phyloP scores from a whole-genome alignment of 2,797 vertebrate genomes.

The Centroberyx gerrardi region DNA sequence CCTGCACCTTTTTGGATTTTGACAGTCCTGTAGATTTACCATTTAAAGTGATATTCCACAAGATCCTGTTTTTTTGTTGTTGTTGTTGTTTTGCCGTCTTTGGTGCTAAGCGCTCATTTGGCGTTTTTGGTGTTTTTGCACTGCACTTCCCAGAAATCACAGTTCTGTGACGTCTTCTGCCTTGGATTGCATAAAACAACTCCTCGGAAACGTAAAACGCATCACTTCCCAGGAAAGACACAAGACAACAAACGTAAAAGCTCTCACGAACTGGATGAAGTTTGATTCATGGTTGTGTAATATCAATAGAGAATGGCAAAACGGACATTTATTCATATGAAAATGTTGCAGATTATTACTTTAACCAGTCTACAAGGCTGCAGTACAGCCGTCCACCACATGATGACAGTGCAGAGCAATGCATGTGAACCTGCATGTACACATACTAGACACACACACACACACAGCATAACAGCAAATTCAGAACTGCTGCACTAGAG shows the following conservation, averaged over 20 bases:
- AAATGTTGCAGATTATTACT: no score
- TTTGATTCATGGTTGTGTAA: no score
- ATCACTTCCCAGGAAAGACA: no score
- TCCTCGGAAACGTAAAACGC: neutral
- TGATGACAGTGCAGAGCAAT: slow-evolving; percentile 57
- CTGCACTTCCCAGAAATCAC: neutral
- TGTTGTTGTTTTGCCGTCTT: no score
- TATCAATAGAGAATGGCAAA: no score
- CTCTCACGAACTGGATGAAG: no score
- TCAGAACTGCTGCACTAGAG: slow-evolving; percentile 29
- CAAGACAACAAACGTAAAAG: no score
- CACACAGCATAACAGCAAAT: neutral
- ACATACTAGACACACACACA: neutral
- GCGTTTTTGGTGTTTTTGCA: neutral
- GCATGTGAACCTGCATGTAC: neutral
- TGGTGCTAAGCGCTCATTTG: neutral
- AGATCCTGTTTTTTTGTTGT: no score
- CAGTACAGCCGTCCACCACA: slow-evolving; percentile 36
- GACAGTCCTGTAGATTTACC: no score
- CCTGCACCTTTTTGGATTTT: no score
- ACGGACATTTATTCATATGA: no score
- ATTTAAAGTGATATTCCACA: no score
- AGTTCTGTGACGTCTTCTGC: neutral
- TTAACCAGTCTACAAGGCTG: neutral
- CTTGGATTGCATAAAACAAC: neutral